Conservation (phyloP, 2,888 invertebrate genomes). For the Tryphoninae sp. region DNA sequence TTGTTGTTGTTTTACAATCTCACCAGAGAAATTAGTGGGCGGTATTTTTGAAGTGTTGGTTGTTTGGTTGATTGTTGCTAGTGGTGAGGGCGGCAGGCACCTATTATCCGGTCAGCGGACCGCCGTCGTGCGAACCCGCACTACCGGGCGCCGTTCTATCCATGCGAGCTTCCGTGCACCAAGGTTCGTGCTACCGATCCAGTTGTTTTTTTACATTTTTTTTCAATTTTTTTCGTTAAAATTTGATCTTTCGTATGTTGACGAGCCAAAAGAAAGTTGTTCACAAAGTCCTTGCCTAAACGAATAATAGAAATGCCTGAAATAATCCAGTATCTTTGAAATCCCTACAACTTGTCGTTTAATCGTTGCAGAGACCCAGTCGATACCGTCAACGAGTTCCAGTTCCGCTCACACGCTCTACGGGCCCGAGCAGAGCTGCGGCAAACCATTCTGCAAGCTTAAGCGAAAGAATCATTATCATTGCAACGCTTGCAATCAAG, state of each 20-base stretch:
- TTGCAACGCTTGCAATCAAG: conserved; percentile 91
- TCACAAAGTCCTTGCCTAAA: conserved; percentile 20
- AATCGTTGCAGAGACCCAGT: conserved; percentile 69
- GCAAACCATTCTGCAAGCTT: conserved; percentile 90
- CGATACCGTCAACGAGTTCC: conserved; percentile 68
- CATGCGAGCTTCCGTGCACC: conserved; percentile 82
- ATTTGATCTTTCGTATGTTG: conserved; percentile 9
- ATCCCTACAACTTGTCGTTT: conserved; percentile 3
- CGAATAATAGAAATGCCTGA: neutral
- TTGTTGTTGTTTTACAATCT: conserved; percentile 52
- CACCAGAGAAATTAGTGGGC: conserved; percentile 73
- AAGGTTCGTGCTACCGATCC: conserved; percentile 81
- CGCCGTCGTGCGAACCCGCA: conserved; percentile 84
- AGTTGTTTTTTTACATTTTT: conserved; percentile 73
- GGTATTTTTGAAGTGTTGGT: conserved; percentile 81
- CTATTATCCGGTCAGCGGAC: conserved; percentile 92
- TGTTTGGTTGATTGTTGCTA: conserved; percentile 85
- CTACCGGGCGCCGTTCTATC: conserved; percentile 82
- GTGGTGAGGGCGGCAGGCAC: conserved; percentile 96
- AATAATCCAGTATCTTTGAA: neutral
- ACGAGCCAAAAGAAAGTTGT: conserved; percentile 6
- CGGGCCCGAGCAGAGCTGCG: conserved; percentile 87
- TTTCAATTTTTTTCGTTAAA: conserved; percentile 58
- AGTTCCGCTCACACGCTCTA: conserved; percentile 83
- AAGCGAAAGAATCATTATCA: conserved; percentile 91